These are phyloP conservation scores for Drosophila truncata DNA, from an alignment of 1,140 invertebrate species.

Conservation along the genomic window DNA sequence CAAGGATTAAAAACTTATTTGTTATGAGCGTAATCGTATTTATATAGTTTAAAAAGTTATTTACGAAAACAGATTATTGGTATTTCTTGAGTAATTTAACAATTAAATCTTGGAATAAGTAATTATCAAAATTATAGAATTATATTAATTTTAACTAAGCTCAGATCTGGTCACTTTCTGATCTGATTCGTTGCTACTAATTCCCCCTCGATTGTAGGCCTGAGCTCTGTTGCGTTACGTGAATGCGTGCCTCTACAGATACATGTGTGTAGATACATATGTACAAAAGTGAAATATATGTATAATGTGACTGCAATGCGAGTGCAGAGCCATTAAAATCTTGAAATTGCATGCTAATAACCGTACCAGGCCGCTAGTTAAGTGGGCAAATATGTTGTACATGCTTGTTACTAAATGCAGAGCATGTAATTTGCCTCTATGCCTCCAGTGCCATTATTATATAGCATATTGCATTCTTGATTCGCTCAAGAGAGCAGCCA, in stretches of 20 bases:
- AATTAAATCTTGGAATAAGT: neutral
- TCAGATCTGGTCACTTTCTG: too few relatives aligned
- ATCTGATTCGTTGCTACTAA: too few relatives aligned
- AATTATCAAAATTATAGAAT: neutral
- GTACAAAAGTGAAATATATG: slow-evolving; percentile 8
- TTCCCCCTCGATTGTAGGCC: slow-evolving; percentile 4
- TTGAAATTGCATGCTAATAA: slow-evolving; percentile 82
- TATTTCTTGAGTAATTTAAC: too few relatives aligned
- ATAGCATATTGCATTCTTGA: slow-evolving; percentile 52
- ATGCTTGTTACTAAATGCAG: slow-evolving; percentile 79
- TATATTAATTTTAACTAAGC: neutral
- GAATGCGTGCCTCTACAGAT: slow-evolving; percentile 11
- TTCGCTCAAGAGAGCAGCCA: slow-evolving; percentile 40
- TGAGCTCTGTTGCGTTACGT: slow-evolving; percentile 38
- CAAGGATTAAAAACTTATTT: too few relatives aligned
- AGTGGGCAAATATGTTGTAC: slow-evolving; percentile 81
- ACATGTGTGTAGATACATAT: neutral
- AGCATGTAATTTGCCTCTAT: slow-evolving; percentile 75
- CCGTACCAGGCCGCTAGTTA: slow-evolving; percentile 69
- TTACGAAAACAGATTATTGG: too few relatives aligned
- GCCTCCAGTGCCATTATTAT: slow-evolving; percentile 70
- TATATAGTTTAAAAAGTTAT: neutral
- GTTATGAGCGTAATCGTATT: too few relatives aligned
- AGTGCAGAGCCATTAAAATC: slow-evolving; percentile 74
- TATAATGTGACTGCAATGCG: slow-evolving; percentile 55